phyloP scores from a whole-genome alignment of 2,113 vertebrate species.

The Neogobius melanostomus region DNA sequence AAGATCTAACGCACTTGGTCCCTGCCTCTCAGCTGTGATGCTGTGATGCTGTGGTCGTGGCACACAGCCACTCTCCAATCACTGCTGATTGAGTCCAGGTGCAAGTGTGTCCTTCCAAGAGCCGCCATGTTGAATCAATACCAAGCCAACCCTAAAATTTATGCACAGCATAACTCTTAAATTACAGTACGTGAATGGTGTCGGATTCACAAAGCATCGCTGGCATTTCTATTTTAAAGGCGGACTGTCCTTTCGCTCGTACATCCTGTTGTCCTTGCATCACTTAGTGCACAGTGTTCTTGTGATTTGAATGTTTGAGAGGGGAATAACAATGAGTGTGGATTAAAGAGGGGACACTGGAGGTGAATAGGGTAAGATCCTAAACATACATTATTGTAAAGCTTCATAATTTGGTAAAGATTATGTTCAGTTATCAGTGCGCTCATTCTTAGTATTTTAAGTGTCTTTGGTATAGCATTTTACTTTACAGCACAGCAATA shows the following conservation, averaged over 20 bases:
- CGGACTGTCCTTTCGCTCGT: constrained; percentile 44
- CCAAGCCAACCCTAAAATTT: constrained; percentile 39
- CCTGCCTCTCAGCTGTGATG: constrained; percentile 50
- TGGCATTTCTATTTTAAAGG: constrained; percentile 23
- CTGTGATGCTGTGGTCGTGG: constrained; percentile 44
- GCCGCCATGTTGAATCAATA: constrained; percentile 51
- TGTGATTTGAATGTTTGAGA: constrained; percentile 1
- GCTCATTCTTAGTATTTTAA: no score
- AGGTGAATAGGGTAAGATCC: no score
- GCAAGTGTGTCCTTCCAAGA: constrained; percentile 69
- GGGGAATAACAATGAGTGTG: constrained; percentile 1
- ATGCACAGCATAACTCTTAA: constrained; percentile 35
- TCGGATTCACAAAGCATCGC: constrained; percentile 24
- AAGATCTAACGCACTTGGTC: neutral
- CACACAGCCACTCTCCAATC: constrained; percentile 65
- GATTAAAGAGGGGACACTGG: neutral
- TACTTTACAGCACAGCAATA: no score
- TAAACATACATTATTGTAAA: no score
- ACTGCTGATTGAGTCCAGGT: constrained; percentile 68
- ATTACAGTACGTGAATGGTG: constrained; percentile 31
- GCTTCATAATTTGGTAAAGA: neutral
- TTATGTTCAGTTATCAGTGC: no score
- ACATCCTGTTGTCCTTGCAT: constrained; percentile 37
- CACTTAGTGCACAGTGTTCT: constrained; percentile 6
- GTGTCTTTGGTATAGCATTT: no score